Evolutionary conservation across 2,888 invertebrate genomes (phyloP).

Genomic region (Hybos culiciformis): DNA sequence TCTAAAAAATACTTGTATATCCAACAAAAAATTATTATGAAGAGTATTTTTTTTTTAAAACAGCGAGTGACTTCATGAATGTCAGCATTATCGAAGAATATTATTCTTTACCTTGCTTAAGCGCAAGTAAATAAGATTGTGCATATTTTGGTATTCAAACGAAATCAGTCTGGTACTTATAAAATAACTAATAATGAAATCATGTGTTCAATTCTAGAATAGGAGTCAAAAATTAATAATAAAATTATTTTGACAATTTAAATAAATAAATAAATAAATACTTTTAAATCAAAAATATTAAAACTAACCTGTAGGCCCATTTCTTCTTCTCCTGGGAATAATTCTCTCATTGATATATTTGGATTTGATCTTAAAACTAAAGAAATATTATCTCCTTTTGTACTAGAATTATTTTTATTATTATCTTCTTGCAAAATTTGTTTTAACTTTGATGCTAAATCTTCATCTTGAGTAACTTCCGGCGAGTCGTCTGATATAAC

Average conservation of each 20-base stretch:
- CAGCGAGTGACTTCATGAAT: too few species aligned
- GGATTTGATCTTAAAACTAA: conserved; percentile 44
- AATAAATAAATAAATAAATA: not conserved
- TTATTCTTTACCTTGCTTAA: too few species aligned
- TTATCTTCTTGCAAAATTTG: conserved; percentile 27
- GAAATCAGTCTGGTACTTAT: too few species aligned
- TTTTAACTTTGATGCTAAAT: conserved; percentile 26
- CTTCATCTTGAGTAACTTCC: conserved; percentile 16
- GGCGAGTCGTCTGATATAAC: conserved; percentile 17
- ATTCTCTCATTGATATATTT: conserved; percentile 65
- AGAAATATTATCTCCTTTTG: conserved; percentile 25
- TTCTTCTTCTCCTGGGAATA: conserved; percentile 69
- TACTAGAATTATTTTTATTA: not conserved
- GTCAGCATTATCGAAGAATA: too few species aligned
- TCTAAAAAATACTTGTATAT: too few species aligned
- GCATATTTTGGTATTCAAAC: too few species aligned
- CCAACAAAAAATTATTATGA: too few species aligned
- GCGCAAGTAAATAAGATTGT: too few species aligned
- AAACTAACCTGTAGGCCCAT: conserved; percentile 46
- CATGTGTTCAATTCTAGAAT: too few species aligned
- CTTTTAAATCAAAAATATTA: too few species aligned
- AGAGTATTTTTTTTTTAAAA: too few species aligned
- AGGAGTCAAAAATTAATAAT: not conserved
- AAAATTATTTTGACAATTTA: not conserved
- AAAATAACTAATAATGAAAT: too few species aligned